Base-by-base conservation (phyloP, 23 tunicate species). In the Diplosoma virens region DNA sequence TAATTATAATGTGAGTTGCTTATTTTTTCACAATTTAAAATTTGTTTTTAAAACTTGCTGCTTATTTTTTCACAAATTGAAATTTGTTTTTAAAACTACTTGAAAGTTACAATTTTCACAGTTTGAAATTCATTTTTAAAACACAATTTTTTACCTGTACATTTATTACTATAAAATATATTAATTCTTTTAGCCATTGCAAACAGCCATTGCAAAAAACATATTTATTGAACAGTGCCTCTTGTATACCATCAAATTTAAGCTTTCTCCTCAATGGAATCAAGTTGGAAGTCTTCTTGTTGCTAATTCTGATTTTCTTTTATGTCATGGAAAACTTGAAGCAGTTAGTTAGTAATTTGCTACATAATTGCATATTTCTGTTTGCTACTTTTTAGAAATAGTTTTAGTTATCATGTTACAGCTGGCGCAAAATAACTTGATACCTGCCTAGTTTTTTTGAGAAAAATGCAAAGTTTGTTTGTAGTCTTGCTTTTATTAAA, bases 341-440 rank as follows among this genome's bases (percentile, higher is more conserved):
- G 88, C 96, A 9, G 78, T 89, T 22, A 72, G 96, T 89, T 53
- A 88, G 84, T 65, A 32, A 2, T 6, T n/a, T n/a, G n/a, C n/a
- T n/a, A n/a, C n/a, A n/a, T n/a, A n/a, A n/a, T n/a, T n/a, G n/a
- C n/a, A 45, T 11, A 9, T 45, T 16, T 45, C 16, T 11, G 11
- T 11, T 45, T 45, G 52, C 52, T 45, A 45, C 52, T 45, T 11
- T 9, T 45, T 9, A 45, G 52, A 16, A 9, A 45, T 9, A 9
- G 52, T 45, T 16, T 11, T 16, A 45, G 11, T 45, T 45, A n/a
- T n/a, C n/a, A n/a, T n/a, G n/a, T n/a, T n/a, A n/a, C n/a, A n/a
- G n/a, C n/a, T n/a, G n/a, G n/a, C n/a, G n/a, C n/a, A n/a, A n/a
- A n/a, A n/a, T n/a, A n/a, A n/a, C n/a, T n/a, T n/a, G n/a, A n/a